Conservation (phyloP, 2,113 vertebrate genomes). For the Myanophis thanlyinensis region DNA sequence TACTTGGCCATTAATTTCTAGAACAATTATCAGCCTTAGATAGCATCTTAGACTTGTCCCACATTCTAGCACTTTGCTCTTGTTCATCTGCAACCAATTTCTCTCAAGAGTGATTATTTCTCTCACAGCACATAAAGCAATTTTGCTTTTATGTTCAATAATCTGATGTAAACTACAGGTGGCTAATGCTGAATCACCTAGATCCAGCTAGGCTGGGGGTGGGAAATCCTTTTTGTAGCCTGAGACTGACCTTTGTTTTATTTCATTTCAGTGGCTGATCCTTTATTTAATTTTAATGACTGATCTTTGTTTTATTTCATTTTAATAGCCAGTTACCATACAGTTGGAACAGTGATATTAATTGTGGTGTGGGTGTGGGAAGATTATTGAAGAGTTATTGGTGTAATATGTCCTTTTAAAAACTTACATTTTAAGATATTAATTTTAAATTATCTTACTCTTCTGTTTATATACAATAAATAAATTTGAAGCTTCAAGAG, state of each 20-base stretch:
- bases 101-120: neutral
- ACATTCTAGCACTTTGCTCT: neutral
- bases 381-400: neutral
- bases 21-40: neutral
- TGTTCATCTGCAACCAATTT: neutral
- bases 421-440: neutral
- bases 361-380: neutral
- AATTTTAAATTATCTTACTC: neutral
- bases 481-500: neutral
- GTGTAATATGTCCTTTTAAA: neutral
- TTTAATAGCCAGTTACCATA: neutral
- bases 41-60: neutral
- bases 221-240: neutral
- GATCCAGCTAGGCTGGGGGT: neutral
- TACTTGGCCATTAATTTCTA: neutral
- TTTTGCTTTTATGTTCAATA: neutral
- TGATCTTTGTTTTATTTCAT: neutral
- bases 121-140: neutral
- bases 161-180: neutral
- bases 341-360: neutral
- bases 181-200: neutral
- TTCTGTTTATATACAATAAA: neutral
- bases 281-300: neutral
- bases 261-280: neutral
- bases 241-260: neutral